These are phyloP conservation scores for Manis crassicaudata DNA, from an alignment of 2,797 vertebrate genomes.

Conservation along the genomic window DNA sequence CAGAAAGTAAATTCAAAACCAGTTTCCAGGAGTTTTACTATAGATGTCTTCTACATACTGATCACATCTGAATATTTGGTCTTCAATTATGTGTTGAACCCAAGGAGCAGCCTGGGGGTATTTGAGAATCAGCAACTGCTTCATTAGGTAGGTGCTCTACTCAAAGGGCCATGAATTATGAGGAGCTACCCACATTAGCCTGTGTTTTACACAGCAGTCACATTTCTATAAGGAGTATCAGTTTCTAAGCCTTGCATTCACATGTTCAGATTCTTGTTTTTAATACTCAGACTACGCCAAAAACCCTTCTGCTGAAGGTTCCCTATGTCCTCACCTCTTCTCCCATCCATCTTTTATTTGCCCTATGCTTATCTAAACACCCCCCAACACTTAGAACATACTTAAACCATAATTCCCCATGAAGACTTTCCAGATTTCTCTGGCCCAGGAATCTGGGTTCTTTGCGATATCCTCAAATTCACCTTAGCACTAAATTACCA, in stretches of 20 bases:
- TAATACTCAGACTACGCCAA: neutral
- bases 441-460: neutral
- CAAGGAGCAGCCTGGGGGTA: neutral
- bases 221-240: neutral
- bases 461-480: neutral
- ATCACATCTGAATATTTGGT: neutral
- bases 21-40: neutral
- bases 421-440: neutral
- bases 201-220: constrained; percentile 8
- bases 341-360: neutral
- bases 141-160: neutral
- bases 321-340: neutral
- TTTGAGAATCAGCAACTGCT: neutral
- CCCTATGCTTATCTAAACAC: neutral
- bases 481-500: neutral
- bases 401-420: neutral
- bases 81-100: constrained; percentile 11
- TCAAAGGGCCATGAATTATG: neutral
- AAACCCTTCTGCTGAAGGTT: neutral
- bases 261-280: neutral
- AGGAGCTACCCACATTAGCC: neutral
- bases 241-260: neutral
- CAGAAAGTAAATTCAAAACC: neutral
- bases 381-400: neutral
- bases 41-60: neutral